Conservation (phyloP, 2,888 invertebrate genomes). For the Pterobdella sp. region DNA sequence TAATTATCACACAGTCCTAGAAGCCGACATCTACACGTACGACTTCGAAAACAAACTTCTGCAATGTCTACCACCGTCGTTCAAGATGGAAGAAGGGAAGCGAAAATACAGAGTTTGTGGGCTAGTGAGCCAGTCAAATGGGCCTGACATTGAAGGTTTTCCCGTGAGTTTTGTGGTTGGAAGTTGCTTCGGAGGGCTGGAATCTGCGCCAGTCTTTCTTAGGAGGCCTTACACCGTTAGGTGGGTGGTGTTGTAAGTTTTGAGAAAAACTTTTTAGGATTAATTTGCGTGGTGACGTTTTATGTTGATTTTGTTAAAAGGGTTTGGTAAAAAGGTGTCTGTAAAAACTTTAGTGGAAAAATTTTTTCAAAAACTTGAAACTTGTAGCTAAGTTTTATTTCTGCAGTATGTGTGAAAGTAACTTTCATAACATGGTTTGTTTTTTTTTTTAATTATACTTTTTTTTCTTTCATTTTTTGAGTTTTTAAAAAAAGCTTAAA, state of each 20-base stretch:
- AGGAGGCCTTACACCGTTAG: conserved; percentile 3
- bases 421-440: no score
- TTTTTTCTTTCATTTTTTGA: not conserved
- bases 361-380: no score
- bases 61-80: conserved; percentile 22
- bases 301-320: no score
- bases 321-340: no score
- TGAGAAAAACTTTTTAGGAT: not conserved
- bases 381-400: no score
- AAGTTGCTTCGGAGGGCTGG: conserved; percentile 6
- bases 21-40: conserved; percentile 27
- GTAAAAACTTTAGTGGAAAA: no score
- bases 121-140: conserved; percentile 24
- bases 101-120: conserved; percentile 26
- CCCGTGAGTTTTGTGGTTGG: conserved; percentile 26
- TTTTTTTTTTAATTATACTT: not conserved
- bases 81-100: conserved; percentile 27
- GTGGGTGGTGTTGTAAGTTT: not conserved
- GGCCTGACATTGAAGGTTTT: conserved; percentile 29
- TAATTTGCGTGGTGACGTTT: no score
- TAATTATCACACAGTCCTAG: conserved; percentile 16
- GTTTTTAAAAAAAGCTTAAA: not conserved
- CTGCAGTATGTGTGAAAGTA: no score
- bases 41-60: conserved; percentile 30
- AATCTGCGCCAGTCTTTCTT: conserved; percentile 14